Conservation (phyloP, 2,888 invertebrate genomes). For the Tethea ocularis region DNA sequence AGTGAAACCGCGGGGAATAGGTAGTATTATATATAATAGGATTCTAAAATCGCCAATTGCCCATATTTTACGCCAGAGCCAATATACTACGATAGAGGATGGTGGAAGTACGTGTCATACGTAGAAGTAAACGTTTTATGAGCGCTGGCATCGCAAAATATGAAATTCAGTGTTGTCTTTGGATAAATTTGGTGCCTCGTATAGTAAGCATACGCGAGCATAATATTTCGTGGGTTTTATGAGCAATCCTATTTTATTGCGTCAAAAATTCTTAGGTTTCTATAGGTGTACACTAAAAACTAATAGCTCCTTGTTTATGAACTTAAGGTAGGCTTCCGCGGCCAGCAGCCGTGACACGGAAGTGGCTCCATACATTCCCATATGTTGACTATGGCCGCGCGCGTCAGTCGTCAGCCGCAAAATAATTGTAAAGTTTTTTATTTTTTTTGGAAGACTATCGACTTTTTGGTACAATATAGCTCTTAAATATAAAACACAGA, state of each 20-base stretch:
- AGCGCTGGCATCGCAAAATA: conserved; percentile 44
- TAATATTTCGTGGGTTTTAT: conserved; percentile 8
- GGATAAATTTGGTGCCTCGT: conserved; percentile 6
- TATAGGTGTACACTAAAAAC: background rate
- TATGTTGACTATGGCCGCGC: too few relatives aligned
- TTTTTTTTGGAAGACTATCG: too few relatives aligned
- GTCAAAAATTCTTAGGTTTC: background rate
- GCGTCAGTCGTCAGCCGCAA: too few relatives aligned
- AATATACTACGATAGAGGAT: conserved; percentile 20
- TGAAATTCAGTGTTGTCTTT: conserved; percentile 45
- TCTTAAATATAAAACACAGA: too few relatives aligned
- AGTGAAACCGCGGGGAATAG: too few relatives aligned
- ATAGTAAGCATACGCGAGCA: background rate
- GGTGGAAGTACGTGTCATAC: conserved; percentile 42
- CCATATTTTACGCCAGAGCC: background rate
- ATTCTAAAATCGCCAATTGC: background rate
- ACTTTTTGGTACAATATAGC: too few relatives aligned
- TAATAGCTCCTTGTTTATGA: too few relatives aligned
- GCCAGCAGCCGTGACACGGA: too few relatives aligned
- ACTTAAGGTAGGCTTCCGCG: too few relatives aligned
- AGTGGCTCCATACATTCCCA: too few relatives aligned
- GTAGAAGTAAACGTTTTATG: conserved; percentile 56
- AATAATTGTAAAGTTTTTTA: too few relatives aligned
- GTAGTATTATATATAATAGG: background rate
- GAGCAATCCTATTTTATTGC: background rate